Base-by-base conservation (phyloP, 92 coral and sea anemone genomes). In the Porites lobata region DNA sequence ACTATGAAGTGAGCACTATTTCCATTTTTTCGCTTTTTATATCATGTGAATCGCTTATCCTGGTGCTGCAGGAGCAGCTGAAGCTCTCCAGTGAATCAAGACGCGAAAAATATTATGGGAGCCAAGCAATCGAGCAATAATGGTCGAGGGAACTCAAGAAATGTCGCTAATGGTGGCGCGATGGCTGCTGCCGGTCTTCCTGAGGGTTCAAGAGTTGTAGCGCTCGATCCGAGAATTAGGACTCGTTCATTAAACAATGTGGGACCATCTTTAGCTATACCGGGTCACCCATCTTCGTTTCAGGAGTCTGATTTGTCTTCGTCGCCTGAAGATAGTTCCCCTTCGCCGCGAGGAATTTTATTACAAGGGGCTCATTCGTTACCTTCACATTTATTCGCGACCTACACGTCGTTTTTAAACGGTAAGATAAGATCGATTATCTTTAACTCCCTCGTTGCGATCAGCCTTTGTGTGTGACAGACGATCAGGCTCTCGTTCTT, bases 241-340 rank as follows among this genome's bases (percentile, higher is more conserved):
- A 89, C 98, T 78, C 98, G 98, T 73, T 95, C 98, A 38, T 86
- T 95, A 54, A 93, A 93, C 86, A 95, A 92, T 70, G 96, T 95
- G 69, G 98, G 96, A 38, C 98, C 89, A 69, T 90, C 96, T 57
- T 82, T 91, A 70, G 79, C 98, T 8, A 95, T 95, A 75, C 98
- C 98, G 71, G 94, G 90, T 22, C 98, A 95, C 72, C 83, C 92
- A n/a, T 86, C 87, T 20, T 95, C 98, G 69, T 85, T 93, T 69
- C 98, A 94, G 77, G 98, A 91, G 88, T 95, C 98, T 83, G 96
- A 91, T 79, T 84, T 95, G 76, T 88, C 98, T 8, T 94, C 98
- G 3, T 92, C 96, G 8, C 91, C 96, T 11, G 98, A 95, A 29
- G 98, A 93, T 78, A 92, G 79, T 51, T 93, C 93, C 29, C 94